Conservation (phyloP, 1,140 invertebrate genomes). For the Bombus vancouverensis region DNA sequence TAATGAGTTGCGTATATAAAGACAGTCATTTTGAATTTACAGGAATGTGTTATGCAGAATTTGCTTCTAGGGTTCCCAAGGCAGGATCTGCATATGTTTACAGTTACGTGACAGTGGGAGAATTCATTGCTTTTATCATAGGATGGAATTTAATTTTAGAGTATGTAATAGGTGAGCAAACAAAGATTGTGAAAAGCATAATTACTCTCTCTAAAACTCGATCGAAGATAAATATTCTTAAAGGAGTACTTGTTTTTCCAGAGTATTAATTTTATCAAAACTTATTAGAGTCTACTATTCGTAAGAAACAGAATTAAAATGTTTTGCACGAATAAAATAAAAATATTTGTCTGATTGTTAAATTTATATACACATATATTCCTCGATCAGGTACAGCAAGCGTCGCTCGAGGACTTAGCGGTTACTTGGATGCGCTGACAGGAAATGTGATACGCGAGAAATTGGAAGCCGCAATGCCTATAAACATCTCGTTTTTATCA, state of each 20-base stretch:
- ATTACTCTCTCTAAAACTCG: no score
- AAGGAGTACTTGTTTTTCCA: background rate
- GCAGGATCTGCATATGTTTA: conserved; percentile 95
- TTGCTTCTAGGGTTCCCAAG: conserved; percentile 92
- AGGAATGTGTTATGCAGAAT: conserved; percentile 93
- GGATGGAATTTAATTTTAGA: conserved; percentile 96
- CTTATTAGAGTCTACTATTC: background rate
- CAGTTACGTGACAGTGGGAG: conserved; percentile 94
- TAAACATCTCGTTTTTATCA: conserved; percentile 88
- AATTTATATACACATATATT: background rate
- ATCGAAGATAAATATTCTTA: background rate
- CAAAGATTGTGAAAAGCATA: no score
- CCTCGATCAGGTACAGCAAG: conserved; percentile 89
- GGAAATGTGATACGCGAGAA: conserved; percentile 88
- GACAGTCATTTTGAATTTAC: conserved; percentile 3
- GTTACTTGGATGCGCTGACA: conserved; percentile 92
- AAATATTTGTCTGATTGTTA: background rate
- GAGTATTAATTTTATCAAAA: background rate
- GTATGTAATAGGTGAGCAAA: conserved; percentile 91
- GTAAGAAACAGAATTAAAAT: background rate
- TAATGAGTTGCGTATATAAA: background rate
- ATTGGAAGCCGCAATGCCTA: conserved; percentile 87
- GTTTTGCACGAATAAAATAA: background rate
- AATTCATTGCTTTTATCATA: conserved; percentile 90
- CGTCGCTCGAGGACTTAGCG: conserved; percentile 95